Base-by-base conservation (phyloP, 2,888 invertebrate genomes). In the Rotaria sp. region DNA sequence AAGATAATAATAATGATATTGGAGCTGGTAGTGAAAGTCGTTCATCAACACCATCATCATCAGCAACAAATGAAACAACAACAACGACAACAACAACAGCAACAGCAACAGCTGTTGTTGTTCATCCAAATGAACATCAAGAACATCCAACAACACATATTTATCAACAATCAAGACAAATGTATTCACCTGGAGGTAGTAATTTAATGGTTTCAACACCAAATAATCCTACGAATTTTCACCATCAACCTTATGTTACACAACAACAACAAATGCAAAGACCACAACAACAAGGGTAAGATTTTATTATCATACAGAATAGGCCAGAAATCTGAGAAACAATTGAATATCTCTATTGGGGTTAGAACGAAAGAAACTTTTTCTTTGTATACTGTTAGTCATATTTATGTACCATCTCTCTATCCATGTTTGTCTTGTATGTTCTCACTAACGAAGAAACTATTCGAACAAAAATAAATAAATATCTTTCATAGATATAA, bases 91-190 rank as follows among this genome's bases (percentile, higher is more conserved):
- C 74, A 30, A 74, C 74, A 13, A 74, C 30, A 26, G n/a, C n/a
- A n/a, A n/a, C n/a, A n/a, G n/a, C n/a, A n/a, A n/a, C n/a, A n/a
- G n/a, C n/a, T n/a, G 26, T 80, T 80, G 41, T 80, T 80, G 5
- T 80, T 45, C 80, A 45, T 80, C n/a, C 80, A 45, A 67, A 30
- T 35, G 67, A 67, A 67, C 67, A 35, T 67, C 67, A 67, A 67
- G 67, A 67, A 35, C 67, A 35, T 67, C 35, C 35, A 21, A 35
- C 67, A 67, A 35, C 67, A 67, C 67, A 67, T 67, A 35, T 67
- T 4, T 67, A 35, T 67, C 67, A 67, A 35, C 67, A 35, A 35
- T 1, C 67, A 67, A 67, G 67, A 67, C 67, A 35, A 67, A 35
- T 67, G 21, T 67, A 67, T 67, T 67, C 67, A 21, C 67, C 67